Base-by-base conservation (phyloP, 2,888 invertebrate genomes). In the Proisotoma minuta region DNA sequence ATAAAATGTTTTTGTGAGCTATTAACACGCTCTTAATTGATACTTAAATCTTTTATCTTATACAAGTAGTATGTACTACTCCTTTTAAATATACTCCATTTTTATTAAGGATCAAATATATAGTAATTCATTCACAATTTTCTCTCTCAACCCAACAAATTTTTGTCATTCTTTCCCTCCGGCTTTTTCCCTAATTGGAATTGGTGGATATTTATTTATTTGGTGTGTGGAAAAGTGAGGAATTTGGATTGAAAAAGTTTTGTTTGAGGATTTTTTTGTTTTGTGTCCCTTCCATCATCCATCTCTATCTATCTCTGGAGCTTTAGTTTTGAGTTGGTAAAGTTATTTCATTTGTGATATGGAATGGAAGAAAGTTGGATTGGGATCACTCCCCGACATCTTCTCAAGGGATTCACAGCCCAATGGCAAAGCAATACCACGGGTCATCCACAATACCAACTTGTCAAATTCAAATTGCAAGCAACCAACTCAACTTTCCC, bases 321-420 rank as follows among this genome's bases (percentile, higher is more conserved):
- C 15, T 43, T 43, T 43, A 43, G 43, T 43, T 43, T 15, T 12
- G 26, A 26, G 26, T 27, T 27, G 51, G 51, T n/a, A 26, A 51
- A 51, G 51, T 51, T 51, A 51, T 51, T 51, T 51, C 51, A 51
- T 51, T 51, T 51, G 51, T 51, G 53, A 54, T 29, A 54, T 29
- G 39, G 53, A 54, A 39, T 39, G 53, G 53, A 54, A 54, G 28
- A 54, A 54, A 54, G 53, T 54, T 54, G 53, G 53, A 54, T 54
- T 54, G 28, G 53, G 39, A 34, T 43, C 43, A 15, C 34, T 43
- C 43, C 43, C 43, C 43, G 20, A 20, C 34, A 34, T 8, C 20
- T 43, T 43, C 43, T 43, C 43, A 15, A 4, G 43, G 43, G 43
- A 43, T 43, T 43, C 20, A n/a, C n/a, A n/a, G n/a, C n/a, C n/a